A percentile compares a stretch with the other conserved stretches of the same genome.
phyloP scores from a whole-genome alignment of 2,888 invertebrate species.

The Ypsolopha scabrella region DNA sequence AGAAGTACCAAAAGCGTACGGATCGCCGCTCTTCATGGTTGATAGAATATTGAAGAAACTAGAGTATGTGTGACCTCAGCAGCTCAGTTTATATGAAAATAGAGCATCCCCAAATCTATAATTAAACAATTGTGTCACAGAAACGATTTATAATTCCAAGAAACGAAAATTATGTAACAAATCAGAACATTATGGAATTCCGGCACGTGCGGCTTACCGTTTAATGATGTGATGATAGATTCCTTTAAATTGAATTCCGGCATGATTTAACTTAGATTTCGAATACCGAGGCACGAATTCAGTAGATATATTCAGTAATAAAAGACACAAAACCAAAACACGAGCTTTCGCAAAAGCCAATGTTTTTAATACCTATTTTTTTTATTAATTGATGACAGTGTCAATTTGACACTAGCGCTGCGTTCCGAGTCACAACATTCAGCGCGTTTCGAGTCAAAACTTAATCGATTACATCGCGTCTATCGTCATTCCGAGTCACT shows the following conservation, averaged over 20 bases:
- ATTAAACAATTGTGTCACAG: slow-evolving; percentile 56
- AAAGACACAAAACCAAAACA: neutral
- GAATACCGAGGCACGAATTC: neutral
- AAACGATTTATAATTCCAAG: slow-evolving; percentile 33
- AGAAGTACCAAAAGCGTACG: slow-evolving; percentile 20
- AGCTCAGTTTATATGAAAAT: slow-evolving; percentile 26
- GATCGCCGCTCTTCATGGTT: slow-evolving; percentile 17
- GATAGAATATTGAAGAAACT: slow-evolving; percentile 16
- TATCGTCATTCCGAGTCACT: too few species aligned
- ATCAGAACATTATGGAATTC: slow-evolving; percentile 7
- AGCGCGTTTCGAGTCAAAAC: too few species aligned
- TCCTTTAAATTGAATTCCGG: slow-evolving; percentile 50
- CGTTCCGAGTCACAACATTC: too few species aligned
- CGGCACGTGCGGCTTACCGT: slow-evolving; percentile 28
- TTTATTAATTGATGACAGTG: too few species aligned
- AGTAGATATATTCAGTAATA: neutral
- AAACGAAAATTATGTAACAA: slow-evolving; percentile 58
- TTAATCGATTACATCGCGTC: too few species aligned
- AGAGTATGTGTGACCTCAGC: slow-evolving; percentile 18
- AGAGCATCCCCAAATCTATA: slow-evolving; percentile 47
- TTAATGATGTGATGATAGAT: slow-evolving; percentile 46
- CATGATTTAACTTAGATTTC: slow-evolving; percentile 20
- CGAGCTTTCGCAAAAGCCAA: neutral
- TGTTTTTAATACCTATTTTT: neutral
- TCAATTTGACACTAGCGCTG: too few species aligned